A percentile compares a stretch with the other conserved stretches of the same genome.
Conservation (phyloP, 2,888 invertebrate species). For the Netelia inedita region DNA sequence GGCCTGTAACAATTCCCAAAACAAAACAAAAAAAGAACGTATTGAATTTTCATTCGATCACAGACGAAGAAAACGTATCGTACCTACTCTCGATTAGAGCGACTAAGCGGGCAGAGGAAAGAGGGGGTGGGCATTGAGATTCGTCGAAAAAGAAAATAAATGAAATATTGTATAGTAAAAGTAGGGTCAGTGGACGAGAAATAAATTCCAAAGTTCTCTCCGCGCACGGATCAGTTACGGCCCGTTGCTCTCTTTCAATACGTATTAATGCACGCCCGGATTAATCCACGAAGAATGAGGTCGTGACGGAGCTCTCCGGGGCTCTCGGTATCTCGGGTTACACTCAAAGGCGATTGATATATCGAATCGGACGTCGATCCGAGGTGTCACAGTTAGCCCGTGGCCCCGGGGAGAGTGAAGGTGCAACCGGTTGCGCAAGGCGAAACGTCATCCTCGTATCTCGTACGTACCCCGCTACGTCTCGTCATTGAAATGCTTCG, state of each 20-base stretch:
- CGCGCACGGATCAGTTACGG: conserved; percentile 38
- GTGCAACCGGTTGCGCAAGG: conserved; percentile 62
- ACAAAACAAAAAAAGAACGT: conserved; percentile 18
- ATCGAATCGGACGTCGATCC: conserved; percentile 62
- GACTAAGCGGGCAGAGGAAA: too few species aligned
- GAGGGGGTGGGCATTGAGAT: too few species aligned
- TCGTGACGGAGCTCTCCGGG: background rate
- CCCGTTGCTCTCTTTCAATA: conserved; percentile 45
- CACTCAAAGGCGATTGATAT: conserved; percentile 50
- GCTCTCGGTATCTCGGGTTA: background rate
- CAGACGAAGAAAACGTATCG: background rate
- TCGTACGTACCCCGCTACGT: background rate
- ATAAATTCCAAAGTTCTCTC: conserved; percentile 19
- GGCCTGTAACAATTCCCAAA: conserved; percentile 88
- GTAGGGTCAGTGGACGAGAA: conserved; percentile 36
- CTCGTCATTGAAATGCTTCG: background rate
- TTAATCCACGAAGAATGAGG: conserved; percentile 42
- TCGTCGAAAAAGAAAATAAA: background rate
- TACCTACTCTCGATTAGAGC: too few species aligned
- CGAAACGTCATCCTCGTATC: conserved; percentile 30
- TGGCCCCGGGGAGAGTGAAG: conserved; percentile 20
- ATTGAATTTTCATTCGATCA: background rate
- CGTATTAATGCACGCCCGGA: conserved; percentile 50
- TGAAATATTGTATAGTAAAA: conserved; percentile 10
- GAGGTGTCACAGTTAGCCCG: conserved; percentile 52